Conservation (phyloP, 2,797 vertebrate genomes). For the Novumbra hubbsi region DNA sequence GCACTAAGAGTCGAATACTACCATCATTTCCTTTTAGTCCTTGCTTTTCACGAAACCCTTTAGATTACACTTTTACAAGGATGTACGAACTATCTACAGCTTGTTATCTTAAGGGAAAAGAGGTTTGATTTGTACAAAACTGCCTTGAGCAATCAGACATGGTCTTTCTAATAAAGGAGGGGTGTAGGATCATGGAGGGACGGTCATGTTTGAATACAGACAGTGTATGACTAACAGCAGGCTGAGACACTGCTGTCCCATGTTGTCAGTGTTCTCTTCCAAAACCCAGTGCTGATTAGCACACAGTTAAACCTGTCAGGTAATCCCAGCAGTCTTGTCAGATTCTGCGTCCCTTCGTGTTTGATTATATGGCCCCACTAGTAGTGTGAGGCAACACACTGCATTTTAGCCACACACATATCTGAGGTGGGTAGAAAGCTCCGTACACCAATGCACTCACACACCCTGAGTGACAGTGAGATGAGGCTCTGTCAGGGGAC, state of each 20-base stretch:
- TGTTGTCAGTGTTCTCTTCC: not conserved
- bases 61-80: not conserved
- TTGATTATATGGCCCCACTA: not conserved
- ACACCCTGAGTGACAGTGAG: not conserved
- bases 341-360: conserved; percentile 6
- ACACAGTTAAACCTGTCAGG: conserved; percentile 17
- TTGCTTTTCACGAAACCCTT: not conserved
- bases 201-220: not conserved
- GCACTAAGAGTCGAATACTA: no score
- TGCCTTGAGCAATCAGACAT: not conserved
- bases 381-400: not conserved
- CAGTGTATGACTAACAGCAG: not conserved
- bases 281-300: not conserved
- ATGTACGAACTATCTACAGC: not conserved
- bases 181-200: not conserved
- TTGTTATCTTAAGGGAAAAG: not conserved
- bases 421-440: not conserved
- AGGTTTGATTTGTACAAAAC: not conserved
- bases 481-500: not conserved
- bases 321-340: conserved; percentile 14
- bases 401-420: not conserved
- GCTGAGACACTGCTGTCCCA: conserved; percentile 8
- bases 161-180: not conserved
- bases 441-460: not conserved
- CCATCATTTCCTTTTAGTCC: not conserved